Base-by-base conservation (phyloP, 2,797 vertebrate species). In the Sebastiscus tertius region DNA sequence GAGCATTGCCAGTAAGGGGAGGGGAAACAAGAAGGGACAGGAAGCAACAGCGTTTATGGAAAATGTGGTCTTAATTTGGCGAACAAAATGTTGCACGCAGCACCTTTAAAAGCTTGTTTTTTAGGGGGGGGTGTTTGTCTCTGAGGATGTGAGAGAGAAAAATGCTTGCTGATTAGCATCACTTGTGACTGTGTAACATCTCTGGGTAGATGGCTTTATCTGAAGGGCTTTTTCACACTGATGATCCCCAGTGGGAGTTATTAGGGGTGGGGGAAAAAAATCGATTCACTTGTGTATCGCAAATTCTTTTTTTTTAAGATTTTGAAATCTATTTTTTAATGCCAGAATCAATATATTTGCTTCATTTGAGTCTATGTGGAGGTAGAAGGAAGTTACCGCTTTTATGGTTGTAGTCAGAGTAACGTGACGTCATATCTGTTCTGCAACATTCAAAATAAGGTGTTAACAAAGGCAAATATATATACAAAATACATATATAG, bases 31-130 rank as follows among this genome's bases (percentile, higher is more conserved):
- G 78, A 27, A 62, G 20, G 75, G 72, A 77, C 85, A 86, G 91
- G 90, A 90, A 90, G 84, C 69, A 86, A 56, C 82, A 82, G 63
- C 66, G 62, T 88, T 89, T 83, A 87, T 87, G 80, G 85, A 85
- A 85, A 89, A 89, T 89, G 68, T 91, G 89, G 79, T 86, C 54
- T 73, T 82, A 64, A 89, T 93, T 90, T 90, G 42, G 62, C 56
- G 39, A 59, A 70, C 72, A 71, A 84, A 81, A 79, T 58, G 83
- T 85, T 84, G 83, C 86, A 81, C 52, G 22, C 72, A 72, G 63
- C 76, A 81, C 80, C 63, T 84, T 79, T 75, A 56, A 65, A 64
- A 8, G 16, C 20, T 20, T 39, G 52, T 55, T 55, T 34, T n/a
- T 31, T 18, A 7, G 6, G 2, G n/a, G 18, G 26, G 27, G 31